Evolutionary conservation across 2,113 vertebrate genomes (phyloP).

Genomic region (Sturnira hondurensis): DNA sequence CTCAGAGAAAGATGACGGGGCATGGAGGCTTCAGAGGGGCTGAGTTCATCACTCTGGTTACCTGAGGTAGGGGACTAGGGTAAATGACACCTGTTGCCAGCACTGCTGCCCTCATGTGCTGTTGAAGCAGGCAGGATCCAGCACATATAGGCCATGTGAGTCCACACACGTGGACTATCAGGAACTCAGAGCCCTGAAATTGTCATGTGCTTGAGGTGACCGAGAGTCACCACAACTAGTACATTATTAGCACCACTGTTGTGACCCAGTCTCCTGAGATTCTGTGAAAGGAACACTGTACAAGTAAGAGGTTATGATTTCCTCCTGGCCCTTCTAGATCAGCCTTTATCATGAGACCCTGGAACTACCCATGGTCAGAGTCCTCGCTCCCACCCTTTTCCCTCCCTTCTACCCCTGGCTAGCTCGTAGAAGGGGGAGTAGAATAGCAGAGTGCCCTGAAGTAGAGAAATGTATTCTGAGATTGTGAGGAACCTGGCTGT

Average conservation of each 20-base stretch:
- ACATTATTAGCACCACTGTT: too few relatives aligned
- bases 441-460: background rate
- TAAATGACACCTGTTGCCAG: background rate
- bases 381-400: background rate
- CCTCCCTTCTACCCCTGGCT: rapidly evolving
- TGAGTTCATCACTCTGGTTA: background rate
- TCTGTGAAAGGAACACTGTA: background rate
- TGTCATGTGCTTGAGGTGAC: background rate
- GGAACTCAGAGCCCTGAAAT: background rate
- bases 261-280: background rate
- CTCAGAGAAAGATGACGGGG: background rate
- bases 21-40: background rate
- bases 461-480: background rate
- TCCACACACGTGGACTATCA: background rate
- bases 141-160: background rate
- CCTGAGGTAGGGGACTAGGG: background rate
- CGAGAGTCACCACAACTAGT: background rate
- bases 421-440: background rate
- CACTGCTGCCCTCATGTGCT: background rate
- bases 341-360: background rate
- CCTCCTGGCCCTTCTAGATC: background rate
- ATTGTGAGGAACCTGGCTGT: background rate
- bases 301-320: background rate
- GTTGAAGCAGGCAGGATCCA: background rate
- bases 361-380: background rate